These are phyloP conservation scores for Miltochrista miniata DNA, from an alignment of 2,888 invertebrate species.

Conservation along the genomic window DNA sequence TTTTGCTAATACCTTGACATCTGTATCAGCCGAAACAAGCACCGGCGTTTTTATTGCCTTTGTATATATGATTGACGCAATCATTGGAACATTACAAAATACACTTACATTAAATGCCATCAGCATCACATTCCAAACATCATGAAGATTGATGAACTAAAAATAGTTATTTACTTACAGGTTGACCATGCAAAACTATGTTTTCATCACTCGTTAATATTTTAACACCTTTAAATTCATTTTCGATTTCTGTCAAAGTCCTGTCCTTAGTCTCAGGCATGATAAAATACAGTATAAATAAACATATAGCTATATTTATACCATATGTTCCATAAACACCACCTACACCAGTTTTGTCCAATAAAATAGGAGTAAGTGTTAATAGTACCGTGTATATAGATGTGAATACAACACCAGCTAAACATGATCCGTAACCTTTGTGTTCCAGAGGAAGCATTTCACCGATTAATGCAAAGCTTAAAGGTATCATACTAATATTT, in stretches of 20 bases:
- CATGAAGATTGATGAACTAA: no score
- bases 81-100: no score
- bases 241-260: constrained; percentile 49
- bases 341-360: constrained; percentile 38
- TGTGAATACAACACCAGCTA: constrained; percentile 44
- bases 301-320: constrained; percentile 30
- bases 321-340: constrained; percentile 47
- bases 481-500: constrained; percentile 42
- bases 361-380: constrained; percentile 47
- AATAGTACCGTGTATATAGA: constrained; percentile 37
- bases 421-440: constrained; percentile 42
- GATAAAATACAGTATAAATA: constrained; percentile 39
- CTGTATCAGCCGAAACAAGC: no score
- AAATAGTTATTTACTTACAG: no score
- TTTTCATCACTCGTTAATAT: background rate
- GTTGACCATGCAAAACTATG: background rate
- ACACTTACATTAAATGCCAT: no score
- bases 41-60: no score
- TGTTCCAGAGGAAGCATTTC: constrained; percentile 55
- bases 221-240: constrained; percentile 38
- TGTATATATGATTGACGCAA: no score
- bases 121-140: no score
- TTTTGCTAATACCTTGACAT: no score
- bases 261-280: constrained; percentile 55
- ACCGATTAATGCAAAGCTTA: constrained; percentile 39